Evolutionary conservation across 2,113 vertebrate genomes (phyloP), one percentile per base, ranked within the genome.

Genomic region (Illadopsis cleaveri): DNA sequence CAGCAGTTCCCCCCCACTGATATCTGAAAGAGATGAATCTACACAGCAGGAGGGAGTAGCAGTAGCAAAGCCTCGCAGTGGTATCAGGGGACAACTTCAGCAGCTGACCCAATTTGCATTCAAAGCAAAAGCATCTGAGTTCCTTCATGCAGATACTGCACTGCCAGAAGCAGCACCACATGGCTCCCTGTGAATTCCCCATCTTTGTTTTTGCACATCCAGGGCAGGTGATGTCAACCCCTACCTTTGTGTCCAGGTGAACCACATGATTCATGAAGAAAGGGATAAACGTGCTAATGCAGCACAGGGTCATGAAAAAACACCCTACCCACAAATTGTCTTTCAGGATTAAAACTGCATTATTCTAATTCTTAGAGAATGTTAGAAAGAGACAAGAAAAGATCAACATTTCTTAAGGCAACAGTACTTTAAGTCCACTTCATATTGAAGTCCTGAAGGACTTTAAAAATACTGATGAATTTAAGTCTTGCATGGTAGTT

Each of bases 51-150:
- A 96, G 31, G 37, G 23, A 91, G 68, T 33, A 81, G 75, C 54
- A 69, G 71, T 1, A 1, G n/a, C 70, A 80, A 58, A 88, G 62
- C 33, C 51, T 83, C 0, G 3, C 47, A 22, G n/a, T 53, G 71
- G 58, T 88, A 78, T 15, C 85, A 87, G 12, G 90, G 56, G 76
- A 91, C 64, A 51, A 1, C 40, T 61, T 83, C 2, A 0, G 71
- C 66, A 86, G 82, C 90, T 93, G 90, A 96, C 85, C 71, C 60
- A 70, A 90, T 95, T 91, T 88, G 44, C 60, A 90, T 92, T 78
- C 87, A 77, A 57, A 90, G 38, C 62, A 73, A 81, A 95, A 94
- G 44, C 40, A 28, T 61, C 79, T 62, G 64, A 91, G 11, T 47
- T 90, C 51, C 76, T 73, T 85, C 25, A 6, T 50, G 64, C 40